Base-by-base conservation (phyloP, 2,797 vertebrate species). In the Eidolon dupreanum region DNA sequence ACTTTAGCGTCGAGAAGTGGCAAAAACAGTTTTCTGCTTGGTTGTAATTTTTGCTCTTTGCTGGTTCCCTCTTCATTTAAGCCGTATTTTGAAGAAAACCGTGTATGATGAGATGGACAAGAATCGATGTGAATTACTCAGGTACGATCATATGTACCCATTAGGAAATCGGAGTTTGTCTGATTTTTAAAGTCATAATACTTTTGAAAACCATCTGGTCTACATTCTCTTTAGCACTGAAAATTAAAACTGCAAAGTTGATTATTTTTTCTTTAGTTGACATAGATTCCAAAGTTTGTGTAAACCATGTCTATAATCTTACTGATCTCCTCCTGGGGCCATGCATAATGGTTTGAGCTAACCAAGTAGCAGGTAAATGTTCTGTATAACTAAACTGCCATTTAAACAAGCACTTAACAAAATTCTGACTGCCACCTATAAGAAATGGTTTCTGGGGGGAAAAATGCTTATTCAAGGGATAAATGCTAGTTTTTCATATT, bases 41-140 rank as follows among this genome's bases (percentile, higher is more conserved):
- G 99, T 99, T 7, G 99, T 99, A 82, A 99, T 99, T 97, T 99
- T 99, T 97, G 99, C 99, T 77, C 99, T 99, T 41, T 99, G 99
- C 98, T 99, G 99, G 99, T 99, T 99, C 97, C 99, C 99, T 46
- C 98, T 99, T 92, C 99, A 99, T 96, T 98, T 99, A 93, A 99
- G 99, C 97, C 98, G 99, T 96, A 99, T 99, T 96, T 98, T 99
- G 88, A 99, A 99, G 98, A 99, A 98, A 98, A 98, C 97, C 36
- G 96, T 99, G 36, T 99, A 99, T 81, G 53, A 97, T 22, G 97
- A 98, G 88, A 51, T 41, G 6, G 99, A 99, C 63, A 96, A 86
- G 9, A 96, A 84, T 46, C 99, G 99, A 92, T 99, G 99, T 98
- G 99, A 99, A 85, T 98, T 99, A 20, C 98, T 99, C 91, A 99